Conservation (phyloP, 2,888 invertebrate genomes). For the Nezara viridula region DNA sequence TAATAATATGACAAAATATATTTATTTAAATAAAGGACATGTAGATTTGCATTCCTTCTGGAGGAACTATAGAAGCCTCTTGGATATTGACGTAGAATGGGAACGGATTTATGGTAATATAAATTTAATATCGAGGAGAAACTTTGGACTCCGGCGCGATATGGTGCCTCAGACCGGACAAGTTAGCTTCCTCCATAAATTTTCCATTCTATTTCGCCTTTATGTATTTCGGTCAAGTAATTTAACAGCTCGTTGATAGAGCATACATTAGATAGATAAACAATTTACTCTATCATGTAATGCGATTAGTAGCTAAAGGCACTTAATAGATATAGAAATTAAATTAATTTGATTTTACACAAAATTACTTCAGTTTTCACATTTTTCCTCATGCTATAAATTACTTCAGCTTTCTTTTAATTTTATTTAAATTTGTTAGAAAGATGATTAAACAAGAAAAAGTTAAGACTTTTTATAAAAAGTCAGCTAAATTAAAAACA, state of each 20-base stretch:
- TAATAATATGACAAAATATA: too few relatives aligned
- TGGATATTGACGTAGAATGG: constrained; percentile 47
- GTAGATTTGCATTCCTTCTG: background rate
- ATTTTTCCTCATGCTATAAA: too few relatives aligned
- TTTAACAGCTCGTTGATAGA: constrained; percentile 52
- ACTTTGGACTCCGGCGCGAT: constrained; percentile 24
- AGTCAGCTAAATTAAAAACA: too few relatives aligned
- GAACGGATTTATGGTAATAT: constrained; percentile 55
- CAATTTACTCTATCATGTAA: background rate
- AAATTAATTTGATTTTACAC: too few relatives aligned
- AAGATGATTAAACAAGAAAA: too few relatives aligned
- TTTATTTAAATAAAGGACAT: too few relatives aligned
- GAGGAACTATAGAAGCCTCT: background rate
- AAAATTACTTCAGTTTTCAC: too few relatives aligned
- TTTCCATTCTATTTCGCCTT: constrained; percentile 48
- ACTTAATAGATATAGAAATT: background rate
- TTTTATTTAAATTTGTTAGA: too few relatives aligned
- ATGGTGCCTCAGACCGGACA: background rate
- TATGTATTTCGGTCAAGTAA: constrained; percentile 48
- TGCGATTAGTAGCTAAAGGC: background rate
- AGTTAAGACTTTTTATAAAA: too few relatives aligned
- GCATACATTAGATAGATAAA: background rate
- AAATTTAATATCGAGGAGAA: constrained; percentile 53
- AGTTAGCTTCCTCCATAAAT: constrained; percentile 39
- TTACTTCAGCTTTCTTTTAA: too few relatives aligned